Evolutionary conservation across 2,113 vertebrate genomes (phyloP).

Genomic region (Callipepla squamata): DNA sequence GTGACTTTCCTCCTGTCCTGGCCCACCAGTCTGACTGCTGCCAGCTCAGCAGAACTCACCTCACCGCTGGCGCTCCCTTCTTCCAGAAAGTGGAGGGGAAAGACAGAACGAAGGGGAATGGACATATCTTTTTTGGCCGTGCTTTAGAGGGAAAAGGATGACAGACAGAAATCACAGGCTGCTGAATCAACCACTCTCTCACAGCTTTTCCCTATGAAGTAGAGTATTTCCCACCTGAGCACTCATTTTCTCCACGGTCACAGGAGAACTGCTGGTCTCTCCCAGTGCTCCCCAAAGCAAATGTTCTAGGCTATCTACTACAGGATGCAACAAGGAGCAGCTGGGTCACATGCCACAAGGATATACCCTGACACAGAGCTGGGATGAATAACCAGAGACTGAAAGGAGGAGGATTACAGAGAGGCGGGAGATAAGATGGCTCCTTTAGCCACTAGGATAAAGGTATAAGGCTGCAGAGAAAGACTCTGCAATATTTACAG

Average conservation of each 20-base stretch:
- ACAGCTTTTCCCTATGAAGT: background rate
- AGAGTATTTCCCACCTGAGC: background rate
- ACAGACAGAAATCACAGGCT: background rate
- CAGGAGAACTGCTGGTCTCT: rapidly evolving
- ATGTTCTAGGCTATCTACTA: background rate
- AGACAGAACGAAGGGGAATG: background rate
- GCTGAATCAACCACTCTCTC: background rate
- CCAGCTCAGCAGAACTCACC: background rate
- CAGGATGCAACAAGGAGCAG: background rate
- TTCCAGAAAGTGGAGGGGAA: background rate
- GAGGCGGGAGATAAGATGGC: background rate
- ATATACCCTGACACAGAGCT: background rate
- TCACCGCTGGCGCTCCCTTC: background rate
- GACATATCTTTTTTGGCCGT: background rate
- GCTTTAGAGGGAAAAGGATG: background rate
- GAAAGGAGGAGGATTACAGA: background rate
- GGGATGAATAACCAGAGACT: background rate
- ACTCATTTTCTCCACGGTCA: background rate
- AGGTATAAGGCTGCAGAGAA: background rate
- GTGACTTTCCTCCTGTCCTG: background rate
- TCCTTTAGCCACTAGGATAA: background rate
- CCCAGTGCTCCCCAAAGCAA: background rate
- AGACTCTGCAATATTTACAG: background rate
- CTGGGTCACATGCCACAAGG: background rate
- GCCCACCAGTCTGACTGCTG: background rate